Conservation (phyloP, 2,888 invertebrate genomes). For the Aspidiotus destructor region DNA sequence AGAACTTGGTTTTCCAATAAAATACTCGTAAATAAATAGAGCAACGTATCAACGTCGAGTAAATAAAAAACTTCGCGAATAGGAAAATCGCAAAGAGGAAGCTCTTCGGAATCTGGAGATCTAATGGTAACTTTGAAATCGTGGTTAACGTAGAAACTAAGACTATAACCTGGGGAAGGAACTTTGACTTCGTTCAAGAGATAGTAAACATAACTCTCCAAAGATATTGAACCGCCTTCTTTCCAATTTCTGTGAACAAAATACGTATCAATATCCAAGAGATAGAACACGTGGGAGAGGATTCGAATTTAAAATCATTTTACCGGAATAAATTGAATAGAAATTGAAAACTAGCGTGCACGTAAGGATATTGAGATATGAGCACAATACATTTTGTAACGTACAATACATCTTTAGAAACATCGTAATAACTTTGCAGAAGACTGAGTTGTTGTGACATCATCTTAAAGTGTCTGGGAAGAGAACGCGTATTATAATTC, state of each 20-base stretch:
- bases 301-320: constrained; percentile 39
- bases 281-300: not conserved
- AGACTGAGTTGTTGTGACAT: constrained; percentile 64
- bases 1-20: constrained; percentile 94
- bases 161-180: constrained; percentile 78
- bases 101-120: constrained; percentile 68
- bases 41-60: constrained; percentile 82
- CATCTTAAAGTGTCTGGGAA: constrained; percentile 82
- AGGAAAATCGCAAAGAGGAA: constrained; percentile 90
- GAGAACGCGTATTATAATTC: constrained; percentile 63
- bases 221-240: constrained; percentile 55
- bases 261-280: constrained; percentile 6
- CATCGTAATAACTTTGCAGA: constrained; percentile 76
- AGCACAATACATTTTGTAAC: constrained; percentile 92
- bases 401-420: constrained; percentile 84
- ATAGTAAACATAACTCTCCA: constrained; percentile 93
- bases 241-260: constrained; percentile 37
- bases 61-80: constrained; percentile 76
- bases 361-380: constrained; percentile 82
- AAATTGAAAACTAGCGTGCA: constrained; percentile 75
- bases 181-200: constrained; percentile 86
- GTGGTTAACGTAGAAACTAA: constrained; percentile 42
- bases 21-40: constrained; percentile 89
- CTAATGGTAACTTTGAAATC: constrained; percentile 51
- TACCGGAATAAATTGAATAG: constrained; percentile 78